Percentiles rank a stretch among this genome's conserved stretches.
phyloP scores from a whole-genome alignment of 2,888 invertebrate genomes.

The Zygogramma bicolorata region DNA sequence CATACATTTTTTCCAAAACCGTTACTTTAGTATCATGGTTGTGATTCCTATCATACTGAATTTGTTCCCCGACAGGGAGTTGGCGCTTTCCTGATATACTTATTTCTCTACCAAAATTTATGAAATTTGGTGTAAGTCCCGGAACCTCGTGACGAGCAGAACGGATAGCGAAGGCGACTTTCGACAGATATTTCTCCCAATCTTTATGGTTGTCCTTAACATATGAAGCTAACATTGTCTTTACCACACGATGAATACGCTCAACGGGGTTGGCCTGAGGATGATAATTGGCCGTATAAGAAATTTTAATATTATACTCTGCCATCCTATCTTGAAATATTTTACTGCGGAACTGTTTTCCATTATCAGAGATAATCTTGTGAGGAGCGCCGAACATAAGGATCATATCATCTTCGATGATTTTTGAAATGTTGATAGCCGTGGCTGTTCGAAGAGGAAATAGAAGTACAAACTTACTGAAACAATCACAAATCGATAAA shows the following conservation, averaged over 20 bases:
- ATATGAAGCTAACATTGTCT: constrained; percentile 29
- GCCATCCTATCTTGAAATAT: constrained; percentile 15
- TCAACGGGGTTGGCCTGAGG: constrained; percentile 39
- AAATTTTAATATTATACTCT: constrained; percentile 22
- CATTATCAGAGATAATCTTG: constrained; percentile 42
- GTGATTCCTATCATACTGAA: too few species aligned
- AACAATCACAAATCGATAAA: constrained; percentile 35
- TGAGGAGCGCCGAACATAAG: constrained; percentile 39
- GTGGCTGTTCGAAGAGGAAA: constrained; percentile 39
- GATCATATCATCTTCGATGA: constrained; percentile 39
- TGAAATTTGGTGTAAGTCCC: constrained; percentile 25
- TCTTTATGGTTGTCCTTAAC: constrained; percentile 16
- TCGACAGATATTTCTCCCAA: constrained; percentile 25
- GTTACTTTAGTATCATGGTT: too few species aligned
- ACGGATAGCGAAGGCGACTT: constrained; percentile 27
- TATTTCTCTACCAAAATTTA: constrained; percentile 29
- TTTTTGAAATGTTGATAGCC: constrained; percentile 15
- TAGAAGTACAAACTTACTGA: constrained; percentile 40
- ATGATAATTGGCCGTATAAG: constrained; percentile 35
- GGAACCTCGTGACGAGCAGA: constrained; percentile 28
- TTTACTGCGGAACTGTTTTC: constrained; percentile 35
- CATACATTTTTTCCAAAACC: not conserved
- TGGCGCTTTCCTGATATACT: constrained; percentile 10
- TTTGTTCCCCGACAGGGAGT: too few species aligned
- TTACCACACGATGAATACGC: constrained; percentile 36